These are phyloP conservation scores for Colossoma macropomum DNA, from an alignment of 2,113 vertebrate species.

Conservation along the genomic window DNA sequence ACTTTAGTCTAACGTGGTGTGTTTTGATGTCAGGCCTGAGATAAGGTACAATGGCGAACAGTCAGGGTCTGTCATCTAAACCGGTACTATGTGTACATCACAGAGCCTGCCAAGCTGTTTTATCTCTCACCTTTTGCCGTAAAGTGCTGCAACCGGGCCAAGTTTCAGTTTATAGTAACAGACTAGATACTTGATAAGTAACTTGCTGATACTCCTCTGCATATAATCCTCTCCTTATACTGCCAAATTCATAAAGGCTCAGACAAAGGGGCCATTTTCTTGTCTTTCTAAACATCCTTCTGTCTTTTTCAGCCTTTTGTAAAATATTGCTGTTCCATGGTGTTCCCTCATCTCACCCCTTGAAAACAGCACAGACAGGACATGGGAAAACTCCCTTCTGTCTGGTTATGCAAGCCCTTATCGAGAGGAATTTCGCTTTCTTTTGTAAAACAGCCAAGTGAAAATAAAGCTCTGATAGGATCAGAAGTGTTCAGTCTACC, in stretches of 20 bases:
- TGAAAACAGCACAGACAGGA: not conserved
- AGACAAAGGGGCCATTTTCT: not conserved
- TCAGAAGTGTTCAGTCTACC: not conserved
- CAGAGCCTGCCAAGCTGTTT: not conserved
- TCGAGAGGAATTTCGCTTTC: not conserved
- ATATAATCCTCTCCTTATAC: not conserved
- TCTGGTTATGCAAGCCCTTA: slow-evolving; percentile 19
- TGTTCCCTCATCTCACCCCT: not conserved
- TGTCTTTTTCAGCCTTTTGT: not conserved
- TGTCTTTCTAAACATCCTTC: no score
- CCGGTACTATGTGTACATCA: not conserved
- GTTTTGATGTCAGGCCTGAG: slow-evolving; percentile 14
- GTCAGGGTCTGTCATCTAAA: not conserved
- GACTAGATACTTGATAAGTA: not conserved
- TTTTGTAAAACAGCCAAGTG: not conserved
- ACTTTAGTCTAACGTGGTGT: not conserved
- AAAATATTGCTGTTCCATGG: not conserved
- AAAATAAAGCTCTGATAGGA: not conserved
- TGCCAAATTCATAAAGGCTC: not conserved
- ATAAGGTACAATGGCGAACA: not conserved
- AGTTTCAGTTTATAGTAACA: not conserved
- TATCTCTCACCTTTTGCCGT: not conserved
- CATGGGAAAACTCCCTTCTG: not conserved
- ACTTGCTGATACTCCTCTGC: not conserved
- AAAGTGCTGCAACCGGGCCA: not conserved